Percentiles rank a stretch among this genome's conserved stretches.
These are phyloP conservation scores for Drosophila nigricruria DNA, from an alignment of 2,888 invertebrate species.

Conservation along the genomic window DNA sequence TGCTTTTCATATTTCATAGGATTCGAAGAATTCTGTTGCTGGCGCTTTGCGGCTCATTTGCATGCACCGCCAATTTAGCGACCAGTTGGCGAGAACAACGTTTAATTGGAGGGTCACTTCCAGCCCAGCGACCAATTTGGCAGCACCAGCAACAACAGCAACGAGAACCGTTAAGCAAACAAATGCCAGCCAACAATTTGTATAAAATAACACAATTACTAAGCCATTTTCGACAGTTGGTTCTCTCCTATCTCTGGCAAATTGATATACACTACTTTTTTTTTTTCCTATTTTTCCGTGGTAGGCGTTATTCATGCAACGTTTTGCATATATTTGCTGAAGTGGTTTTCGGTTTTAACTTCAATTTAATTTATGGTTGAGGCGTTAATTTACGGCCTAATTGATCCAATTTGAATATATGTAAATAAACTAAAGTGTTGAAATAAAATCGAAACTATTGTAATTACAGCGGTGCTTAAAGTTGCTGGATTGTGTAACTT, in stretches of 20 bases:
- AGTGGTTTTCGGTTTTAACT: slow-evolving; percentile 69
- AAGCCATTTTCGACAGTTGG: slow-evolving; percentile 44
- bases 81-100: slow-evolving; percentile 61
- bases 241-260: slow-evolving; percentile 25
- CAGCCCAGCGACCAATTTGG: slow-evolving; percentile 40
- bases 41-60: slow-evolving; percentile 56
- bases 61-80: slow-evolving; percentile 58
- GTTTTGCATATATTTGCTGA: slow-evolving; percentile 71
- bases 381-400: slow-evolving; percentile 79
- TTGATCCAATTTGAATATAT: slow-evolving; percentile 74
- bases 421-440: slow-evolving; percentile 45
- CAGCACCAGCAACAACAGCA: slow-evolving; percentile 13
- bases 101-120: slow-evolving; percentile 64
- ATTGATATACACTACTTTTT: slow-evolving; percentile 24
- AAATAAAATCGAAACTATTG: slow-evolving; percentile 44
- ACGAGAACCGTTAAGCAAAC: slow-evolving; percentile 54
- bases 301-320: slow-evolving; percentile 59
- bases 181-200: slow-evolving; percentile 48
- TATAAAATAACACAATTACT: slow-evolving; percentile 70
- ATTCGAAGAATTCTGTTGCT: slow-evolving; percentile 51
- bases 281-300: slow-evolving; percentile 13
- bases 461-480: slow-evolving; percentile 10
- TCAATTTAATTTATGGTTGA: slow-evolving; percentile 72
- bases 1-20: slow-evolving; percentile 52
- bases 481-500: not conserved